Evolutionary conservation across 2,113 vertebrate species (phyloP), one percentile per base, ranked within the genome.

Genomic region (Vidua chalybeata): DNA sequence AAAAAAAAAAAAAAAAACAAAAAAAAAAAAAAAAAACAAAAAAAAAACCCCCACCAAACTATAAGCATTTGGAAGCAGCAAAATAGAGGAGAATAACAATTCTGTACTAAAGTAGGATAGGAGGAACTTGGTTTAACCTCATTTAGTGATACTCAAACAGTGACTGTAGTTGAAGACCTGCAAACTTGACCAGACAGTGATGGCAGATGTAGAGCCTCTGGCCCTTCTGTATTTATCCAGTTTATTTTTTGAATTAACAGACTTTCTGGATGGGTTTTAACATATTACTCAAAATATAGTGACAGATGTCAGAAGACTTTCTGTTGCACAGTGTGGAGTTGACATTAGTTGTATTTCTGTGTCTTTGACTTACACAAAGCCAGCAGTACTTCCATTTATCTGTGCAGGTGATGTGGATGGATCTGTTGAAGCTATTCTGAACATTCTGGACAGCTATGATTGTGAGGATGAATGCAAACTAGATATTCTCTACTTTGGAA

Each of bases 341-440:
- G 37, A 10, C 37, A 45, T 48, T 26, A 43, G 28, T 71, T 87
- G 37, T 85, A 6, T 68, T 86, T 75, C 67, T 58, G 39, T 72
- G 66, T 46, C 24, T 61, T 62, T 88, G 62, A 21, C 11, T 5
- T 26, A 13, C 26, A 56, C n/a, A 19, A 68, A 76, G 78, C 28
- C 64, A 84, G 24, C 93, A 95, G 76, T 30, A 41, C 39, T 91
- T 30, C 22, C 13, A 2, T 96, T 94, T 58, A 13, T 85, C 24
- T 13, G 2, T 13, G 16, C 94, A 99, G 99, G 99, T 83, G 99
- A 99, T 27, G 98, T 99, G 67, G 99, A 99, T 74, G 99, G 99
- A 17, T 99, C 99, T 6, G 94, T 99, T 69, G 99, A 99, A 96
- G 96, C 99, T 39, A 97, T 99, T 95, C 88, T 99, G 73, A 97